Evolutionary conservation across 2,113 vertebrate genomes (phyloP), one percentile per base, ranked within the genome.

Genomic region (Stictonetta naevosa): DNA sequence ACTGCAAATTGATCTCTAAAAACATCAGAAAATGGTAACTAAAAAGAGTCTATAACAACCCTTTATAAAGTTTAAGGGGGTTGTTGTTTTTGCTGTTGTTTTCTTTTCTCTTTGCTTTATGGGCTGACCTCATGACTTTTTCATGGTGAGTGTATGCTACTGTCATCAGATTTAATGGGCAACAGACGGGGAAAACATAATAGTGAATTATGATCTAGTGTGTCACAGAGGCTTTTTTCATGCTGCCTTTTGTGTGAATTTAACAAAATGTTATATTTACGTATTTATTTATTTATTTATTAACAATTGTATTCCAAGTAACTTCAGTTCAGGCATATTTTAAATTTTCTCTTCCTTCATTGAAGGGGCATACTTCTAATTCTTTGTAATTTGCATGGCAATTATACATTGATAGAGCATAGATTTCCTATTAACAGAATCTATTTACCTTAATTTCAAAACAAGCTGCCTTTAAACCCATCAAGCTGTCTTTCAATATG

Each of bases 11-110:
- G 7, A n/a, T 33, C 7, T 63, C 19, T n/a, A 12, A 71, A 85
- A 71, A 29, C n/a, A 18, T 6, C 74, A 36, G 58, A 88, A 66
- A 19, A 10, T 38, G 66, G 74, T 8, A 88, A 21, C 2, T 28
- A 80, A 53, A 53, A 63, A 25, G 1, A 33, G 1, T 3, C 48
- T 50, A 17, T 3, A 53, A 29, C 1, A n/a, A 22, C 2, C 2
- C 53, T 83, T 66, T 50, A n/a, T 36, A 80, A 62, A 53, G 8
- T 15, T 20, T 6, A 60, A 10, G 10, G 36, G 26, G 23, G 23
- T 52, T 15, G 18, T 3, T 58, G 10, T 8, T 19, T 16, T 19
- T 38, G 23, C 15, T 17, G 21, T 15, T 71, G 31, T 53, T 42
- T 21, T n/a, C 0, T 78, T 66, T 60, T 66, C 10, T 62, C 7